Conservation (phyloP, 2,113 vertebrate species). For the Spea multiplicata region DNA sequence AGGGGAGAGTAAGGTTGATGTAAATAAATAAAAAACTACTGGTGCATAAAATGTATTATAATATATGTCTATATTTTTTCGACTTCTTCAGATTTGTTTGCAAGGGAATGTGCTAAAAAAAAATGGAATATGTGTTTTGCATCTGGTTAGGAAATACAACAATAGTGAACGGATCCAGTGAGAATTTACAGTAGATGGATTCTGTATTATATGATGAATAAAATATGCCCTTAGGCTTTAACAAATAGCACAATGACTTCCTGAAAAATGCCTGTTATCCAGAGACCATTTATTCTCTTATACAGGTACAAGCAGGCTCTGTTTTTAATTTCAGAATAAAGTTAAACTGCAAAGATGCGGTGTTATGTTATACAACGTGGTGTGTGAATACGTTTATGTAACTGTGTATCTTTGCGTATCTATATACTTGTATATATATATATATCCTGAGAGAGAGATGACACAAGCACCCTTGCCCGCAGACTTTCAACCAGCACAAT, state of each 20-base stretch:
- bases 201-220: slow-evolving; percentile 38
- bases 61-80: not conserved
- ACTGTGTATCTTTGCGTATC: no score
- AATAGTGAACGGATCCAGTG: not conserved
- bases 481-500: not conserved
- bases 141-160: slow-evolving; percentile 10
- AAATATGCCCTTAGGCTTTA: slow-evolving; percentile 26
- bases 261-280: slow-evolving; percentile 28
- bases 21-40: not conserved
- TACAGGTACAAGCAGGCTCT: slow-evolving; percentile 20
- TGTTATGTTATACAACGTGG: no score
- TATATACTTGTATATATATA: no score
- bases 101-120: not conserved
- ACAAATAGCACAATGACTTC: slow-evolving; percentile 29
- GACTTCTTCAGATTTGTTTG: not conserved
- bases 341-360: not conserved
- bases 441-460: no score
- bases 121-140: slow-evolving; percentile 20
- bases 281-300: slow-evolving; percentile 32
- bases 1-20: no score
- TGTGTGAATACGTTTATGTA: no score
- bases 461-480: no score
- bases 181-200: slow-evolving; percentile 28
- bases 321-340: slow-evolving; percentile 13
- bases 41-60: not conserved